phyloP scores from a whole-genome alignment of 2,113 vertebrate genomes.

The Prunella himalayana region DNA sequence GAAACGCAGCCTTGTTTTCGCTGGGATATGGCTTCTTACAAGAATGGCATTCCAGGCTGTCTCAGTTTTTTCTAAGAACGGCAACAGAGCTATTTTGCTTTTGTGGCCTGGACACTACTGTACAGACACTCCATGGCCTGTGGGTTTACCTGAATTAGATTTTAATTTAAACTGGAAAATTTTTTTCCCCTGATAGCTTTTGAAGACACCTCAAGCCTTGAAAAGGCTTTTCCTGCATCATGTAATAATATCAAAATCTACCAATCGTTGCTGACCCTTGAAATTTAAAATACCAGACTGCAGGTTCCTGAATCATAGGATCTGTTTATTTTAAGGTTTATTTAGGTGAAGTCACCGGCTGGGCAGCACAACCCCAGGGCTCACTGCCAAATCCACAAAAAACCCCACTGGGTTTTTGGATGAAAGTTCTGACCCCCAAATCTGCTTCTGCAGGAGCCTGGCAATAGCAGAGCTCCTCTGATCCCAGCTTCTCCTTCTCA shows the following conservation, averaged over 20 bases:
- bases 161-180: neutral
- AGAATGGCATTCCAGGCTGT: neutral
- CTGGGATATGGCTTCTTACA: neutral
- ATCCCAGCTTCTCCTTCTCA: neutral
- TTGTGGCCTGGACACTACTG: neutral
- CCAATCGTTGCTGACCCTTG: neutral
- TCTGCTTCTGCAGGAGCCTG: neutral
- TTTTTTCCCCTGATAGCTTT: neutral
- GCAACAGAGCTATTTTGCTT: neutral
- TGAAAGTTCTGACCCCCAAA: neutral
- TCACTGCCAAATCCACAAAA: neutral
- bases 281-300: neutral
- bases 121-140: neutral
- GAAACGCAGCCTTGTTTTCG: neutral
- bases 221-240: neutral
- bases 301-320: neutral
- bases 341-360: constrained; percentile 7
- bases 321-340: neutral
- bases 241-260: neutral
- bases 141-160: neutral
- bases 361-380: neutral
- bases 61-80: neutral
- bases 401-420: neutral
- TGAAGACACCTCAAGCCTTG: neutral
- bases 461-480: neutral